These are phyloP conservation scores for Acanthurus lineatus DNA, from an alignment of 2,797 vertebrate genomes.

Conservation along the genomic window DNA sequence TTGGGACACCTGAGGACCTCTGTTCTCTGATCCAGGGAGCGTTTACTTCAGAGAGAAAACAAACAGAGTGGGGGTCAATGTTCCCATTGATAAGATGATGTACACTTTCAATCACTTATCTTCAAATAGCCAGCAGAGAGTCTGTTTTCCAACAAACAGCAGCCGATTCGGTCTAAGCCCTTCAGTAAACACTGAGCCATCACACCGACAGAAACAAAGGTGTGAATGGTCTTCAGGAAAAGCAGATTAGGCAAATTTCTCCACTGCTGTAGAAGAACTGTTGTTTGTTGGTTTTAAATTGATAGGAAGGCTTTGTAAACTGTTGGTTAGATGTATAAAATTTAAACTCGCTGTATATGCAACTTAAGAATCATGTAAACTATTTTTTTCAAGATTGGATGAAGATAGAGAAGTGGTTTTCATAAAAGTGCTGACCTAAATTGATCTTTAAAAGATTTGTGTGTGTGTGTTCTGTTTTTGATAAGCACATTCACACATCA, in stretches of 20 bases:
- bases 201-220: conserved; percentile 41
- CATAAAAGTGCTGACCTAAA: background rate
- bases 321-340: background rate
- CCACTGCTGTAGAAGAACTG: background rate
- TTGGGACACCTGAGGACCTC: conserved; percentile 77
- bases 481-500: no score
- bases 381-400: background rate
- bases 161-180: conserved; percentile 18
- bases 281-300: background rate
- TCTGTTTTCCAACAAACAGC: conserved; percentile 69
- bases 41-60: conserved; percentile 7
- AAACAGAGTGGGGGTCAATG: conserved; percentile 23
- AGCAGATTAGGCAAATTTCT: conserved; percentile 34
- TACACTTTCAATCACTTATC: conserved; percentile 56
- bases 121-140: conserved; percentile 50
- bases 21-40: conserved; percentile 41
- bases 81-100: conserved; percentile 43
- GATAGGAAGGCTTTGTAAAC: background rate
- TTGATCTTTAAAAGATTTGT: background rate
- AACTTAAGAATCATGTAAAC: background rate
- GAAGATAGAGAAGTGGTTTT: background rate
- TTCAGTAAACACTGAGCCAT: conserved; percentile 56
- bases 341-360: no score
- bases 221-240: conserved; percentile 40
- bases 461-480: no score